Evolutionary conservation across 2,888 invertebrate genomes (phyloP).

Genomic region (Xestia c-nigrum): DNA sequence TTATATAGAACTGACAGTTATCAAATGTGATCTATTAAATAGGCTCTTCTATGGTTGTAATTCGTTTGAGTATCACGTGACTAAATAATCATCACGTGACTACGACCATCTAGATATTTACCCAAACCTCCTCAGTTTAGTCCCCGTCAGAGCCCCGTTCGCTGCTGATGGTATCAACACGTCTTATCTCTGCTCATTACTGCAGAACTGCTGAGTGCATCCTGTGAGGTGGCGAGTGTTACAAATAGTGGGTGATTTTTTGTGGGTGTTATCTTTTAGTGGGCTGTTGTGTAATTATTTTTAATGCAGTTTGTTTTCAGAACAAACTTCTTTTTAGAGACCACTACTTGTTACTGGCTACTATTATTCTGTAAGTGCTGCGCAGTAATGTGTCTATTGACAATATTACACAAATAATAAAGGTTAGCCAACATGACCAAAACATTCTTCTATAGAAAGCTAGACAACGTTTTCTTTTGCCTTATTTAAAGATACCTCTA

Average conservation of each 20-base stretch:
- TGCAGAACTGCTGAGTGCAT: conserved; percentile 25
- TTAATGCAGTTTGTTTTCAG: not conserved
- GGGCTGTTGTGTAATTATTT: not conserved
- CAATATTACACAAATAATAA: not conserved
- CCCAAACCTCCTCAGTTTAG: not conserved
- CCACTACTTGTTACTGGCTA: not conserved
- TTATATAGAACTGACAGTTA: no score
- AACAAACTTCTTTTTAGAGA: not conserved
- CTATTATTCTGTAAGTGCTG: not conserved
- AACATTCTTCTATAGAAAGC: not conserved
- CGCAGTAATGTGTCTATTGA: not conserved
- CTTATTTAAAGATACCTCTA: not conserved
- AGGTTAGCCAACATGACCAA: not conserved
- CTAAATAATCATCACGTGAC: conserved; percentile 10
- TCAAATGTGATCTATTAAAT: no score
- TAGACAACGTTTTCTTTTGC: not conserved
- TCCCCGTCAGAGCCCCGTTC: conserved; percentile 19
- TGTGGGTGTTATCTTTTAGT: conserved; percentile 5
- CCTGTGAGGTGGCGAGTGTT: conserved; percentile 34
- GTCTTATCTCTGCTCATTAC: conserved; percentile 48
- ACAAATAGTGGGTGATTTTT: conserved; percentile 20
- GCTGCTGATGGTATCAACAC: conserved; percentile 35
- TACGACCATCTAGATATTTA: not conserved
- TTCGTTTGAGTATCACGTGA: not conserved
- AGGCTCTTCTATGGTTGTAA: not conserved